These are phyloP conservation scores for Tursiops truncatus DNA, from an alignment of 2,113 vertebrate genomes.

Conservation along the genomic window DNA sequence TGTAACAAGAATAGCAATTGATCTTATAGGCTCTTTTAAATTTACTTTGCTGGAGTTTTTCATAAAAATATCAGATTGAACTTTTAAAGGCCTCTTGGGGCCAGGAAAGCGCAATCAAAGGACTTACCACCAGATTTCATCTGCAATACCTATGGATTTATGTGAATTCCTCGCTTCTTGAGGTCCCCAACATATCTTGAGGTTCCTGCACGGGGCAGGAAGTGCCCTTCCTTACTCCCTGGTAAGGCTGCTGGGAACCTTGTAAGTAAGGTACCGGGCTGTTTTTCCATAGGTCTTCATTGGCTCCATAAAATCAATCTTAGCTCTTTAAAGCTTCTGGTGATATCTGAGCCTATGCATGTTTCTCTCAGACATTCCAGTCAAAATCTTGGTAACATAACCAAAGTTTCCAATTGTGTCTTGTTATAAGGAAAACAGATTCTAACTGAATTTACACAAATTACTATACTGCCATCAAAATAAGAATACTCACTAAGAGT, in stretches of 20 bases:
- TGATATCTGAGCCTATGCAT: background rate
- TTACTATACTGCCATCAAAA: background rate
- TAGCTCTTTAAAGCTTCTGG: background rate
- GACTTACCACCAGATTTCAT: too few relatives aligned
- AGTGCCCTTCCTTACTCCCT: background rate
- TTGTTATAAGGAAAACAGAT: background rate
- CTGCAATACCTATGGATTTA: background rate
- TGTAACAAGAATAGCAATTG: background rate
- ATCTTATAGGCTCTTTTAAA: background rate
- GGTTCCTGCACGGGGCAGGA: background rate
- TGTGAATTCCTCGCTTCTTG: background rate
- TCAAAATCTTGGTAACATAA: background rate
- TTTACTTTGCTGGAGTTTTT: background rate
- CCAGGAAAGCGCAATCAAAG: background rate
- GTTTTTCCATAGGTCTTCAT: background rate
- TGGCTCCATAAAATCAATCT: background rate
- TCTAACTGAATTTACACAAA: background rate
- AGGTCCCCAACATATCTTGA: background rate
- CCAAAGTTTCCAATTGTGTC: background rate
- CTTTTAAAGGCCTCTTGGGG: background rate
- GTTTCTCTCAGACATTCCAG: background rate
- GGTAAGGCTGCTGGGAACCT: background rate
- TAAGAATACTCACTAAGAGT: background rate
- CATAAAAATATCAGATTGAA: background rate
- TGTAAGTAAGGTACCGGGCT: background rate